A percentile compares a stretch with the other conserved stretches of the same genome.
phyloP scores from a whole-genome alignment of 2,888 invertebrate species.

The Thera obeliscata region DNA sequence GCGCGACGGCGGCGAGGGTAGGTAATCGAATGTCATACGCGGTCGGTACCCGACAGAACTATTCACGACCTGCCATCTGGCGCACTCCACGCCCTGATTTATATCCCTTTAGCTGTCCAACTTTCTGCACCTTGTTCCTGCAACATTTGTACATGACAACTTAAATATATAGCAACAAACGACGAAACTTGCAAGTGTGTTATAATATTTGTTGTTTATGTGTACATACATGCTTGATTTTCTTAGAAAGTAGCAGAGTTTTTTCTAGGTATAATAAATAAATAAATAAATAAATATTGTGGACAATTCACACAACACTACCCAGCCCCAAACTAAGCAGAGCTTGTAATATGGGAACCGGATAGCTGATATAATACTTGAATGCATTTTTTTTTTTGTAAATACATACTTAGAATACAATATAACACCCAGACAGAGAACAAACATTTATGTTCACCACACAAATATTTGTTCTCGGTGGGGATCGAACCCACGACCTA shows the following conservation, averaged over 20 bases:
- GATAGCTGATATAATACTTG: too few relatives aligned
- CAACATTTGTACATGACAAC: slow-evolving; percentile 78
- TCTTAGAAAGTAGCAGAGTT: neutral
- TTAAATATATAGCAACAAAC: slow-evolving; percentile 67
- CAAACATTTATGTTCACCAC: too few relatives aligned
- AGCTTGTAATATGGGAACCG: too few relatives aligned
- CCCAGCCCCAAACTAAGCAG: too few relatives aligned
- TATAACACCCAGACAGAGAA: too few relatives aligned
- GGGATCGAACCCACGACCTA: too few relatives aligned
- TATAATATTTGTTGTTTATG: slow-evolving; percentile 6
- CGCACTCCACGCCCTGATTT: slow-evolving; percentile 72
- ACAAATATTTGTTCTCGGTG: too few relatives aligned
- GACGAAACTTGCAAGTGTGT: slow-evolving; percentile 46
- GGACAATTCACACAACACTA: too few relatives aligned
- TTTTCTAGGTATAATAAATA: too few relatives aligned
- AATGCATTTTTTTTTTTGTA: too few relatives aligned
- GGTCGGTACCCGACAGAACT: slow-evolving; percentile 72
- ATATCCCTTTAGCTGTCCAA: slow-evolving; percentile 74
- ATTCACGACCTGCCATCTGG: slow-evolving; percentile 69
- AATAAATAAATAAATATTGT: too few relatives aligned
- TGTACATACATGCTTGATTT: slow-evolving; percentile 1
- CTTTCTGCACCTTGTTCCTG: slow-evolving; percentile 79
- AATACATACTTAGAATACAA: too few relatives aligned
- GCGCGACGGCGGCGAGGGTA: slow-evolving; percentile 35
- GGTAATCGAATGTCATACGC: slow-evolving; percentile 81